Evolutionary conservation across 2,888 invertebrate species (phyloP), one percentile per base, ranked within the genome.

Genomic region (Osmoderma eremita): DNA sequence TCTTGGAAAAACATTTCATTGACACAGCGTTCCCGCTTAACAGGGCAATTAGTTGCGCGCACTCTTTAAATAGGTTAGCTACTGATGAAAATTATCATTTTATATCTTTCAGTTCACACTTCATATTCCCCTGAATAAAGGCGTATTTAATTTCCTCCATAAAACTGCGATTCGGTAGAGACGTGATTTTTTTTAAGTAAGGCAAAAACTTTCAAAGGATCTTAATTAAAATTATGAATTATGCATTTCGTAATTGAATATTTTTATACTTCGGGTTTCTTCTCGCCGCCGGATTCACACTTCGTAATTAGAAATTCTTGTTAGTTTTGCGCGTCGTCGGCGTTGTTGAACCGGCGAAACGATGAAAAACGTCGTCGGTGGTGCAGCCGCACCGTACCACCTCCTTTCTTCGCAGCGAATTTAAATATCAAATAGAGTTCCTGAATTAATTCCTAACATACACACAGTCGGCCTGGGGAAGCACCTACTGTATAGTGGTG

Each of bases 201-300:
- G 41, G n/a, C 8, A 67, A 72, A 71, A 71, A 70, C 68, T 72
- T 71, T 69, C 70, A 69, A 72, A 73, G 68, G 70, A 63, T 69
- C 69, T 71, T 73, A 73, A 73, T 73, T 73, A 73, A 73, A 70
- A 69, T 71, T 69, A 69, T 69, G 71, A 70, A 72, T 73, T 71
- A 71, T 71, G 70, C 69, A 71, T 69, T 68, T 67, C 58, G 69
- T 71, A 68, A 71, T 71, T 71, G 69, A 71, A 71, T 71, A 71
- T 71, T 71, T 71, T 65, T 56, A 65, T 65, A 49, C 56, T 65
- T 65, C 48, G 63, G 42, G 51, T 63, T 63, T 30, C 30, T 61
- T 61, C 58, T 38, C 61, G 61, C 42, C 51, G 51, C 36, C 41
- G 58, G 65, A 65, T 65, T 65, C 56, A 56, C 54, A 56, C 65